phyloP scores from a whole-genome alignment of 2,888 invertebrate genomes.

The Abscondita cerata region DNA sequence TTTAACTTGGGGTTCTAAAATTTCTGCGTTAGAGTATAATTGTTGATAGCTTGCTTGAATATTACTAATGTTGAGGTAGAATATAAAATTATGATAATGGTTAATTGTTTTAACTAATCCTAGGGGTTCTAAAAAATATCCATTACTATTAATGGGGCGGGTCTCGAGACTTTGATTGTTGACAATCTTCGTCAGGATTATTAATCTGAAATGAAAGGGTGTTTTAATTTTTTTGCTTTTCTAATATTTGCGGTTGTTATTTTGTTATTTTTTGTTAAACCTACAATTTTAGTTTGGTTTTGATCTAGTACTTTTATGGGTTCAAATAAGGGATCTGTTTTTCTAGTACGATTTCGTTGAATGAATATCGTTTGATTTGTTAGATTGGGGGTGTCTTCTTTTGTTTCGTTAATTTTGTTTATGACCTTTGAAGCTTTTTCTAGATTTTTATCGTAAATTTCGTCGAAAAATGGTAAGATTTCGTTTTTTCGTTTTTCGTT shows the following conservation, averaged over 20 bases:
- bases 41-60: conserved; percentile 28
- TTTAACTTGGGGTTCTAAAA: no score
- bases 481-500: conserved; percentile 2
- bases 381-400: conserved; percentile 6
- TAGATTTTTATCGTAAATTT: no score
- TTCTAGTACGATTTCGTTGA: neutral
- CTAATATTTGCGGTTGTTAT: neutral
- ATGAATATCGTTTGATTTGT: neutral
- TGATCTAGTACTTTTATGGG: conserved; percentile 16
- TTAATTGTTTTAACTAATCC: no score
- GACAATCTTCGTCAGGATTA: conserved; percentile 3
- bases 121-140: conserved; percentile 35
- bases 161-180: conserved; percentile 31
- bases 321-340: conserved; percentile 9
- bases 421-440: neutral
- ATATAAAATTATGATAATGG: conserved; percentile 39
- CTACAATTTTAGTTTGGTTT: conserved; percentile 28
- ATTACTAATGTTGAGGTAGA: conserved; percentile 37
- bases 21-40: conserved; percentile 20
- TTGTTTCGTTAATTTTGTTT: conserved; percentile 19
- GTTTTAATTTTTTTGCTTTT: conserved; percentile 1
- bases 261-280: conserved; percentile 21
- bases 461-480: no score
- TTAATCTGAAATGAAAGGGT: conserved; percentile 32
- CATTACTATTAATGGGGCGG: conserved; percentile 24